phyloP scores from a whole-genome alignment of 64 coral and sea anemone species.

The Montipora sp. region DNA sequence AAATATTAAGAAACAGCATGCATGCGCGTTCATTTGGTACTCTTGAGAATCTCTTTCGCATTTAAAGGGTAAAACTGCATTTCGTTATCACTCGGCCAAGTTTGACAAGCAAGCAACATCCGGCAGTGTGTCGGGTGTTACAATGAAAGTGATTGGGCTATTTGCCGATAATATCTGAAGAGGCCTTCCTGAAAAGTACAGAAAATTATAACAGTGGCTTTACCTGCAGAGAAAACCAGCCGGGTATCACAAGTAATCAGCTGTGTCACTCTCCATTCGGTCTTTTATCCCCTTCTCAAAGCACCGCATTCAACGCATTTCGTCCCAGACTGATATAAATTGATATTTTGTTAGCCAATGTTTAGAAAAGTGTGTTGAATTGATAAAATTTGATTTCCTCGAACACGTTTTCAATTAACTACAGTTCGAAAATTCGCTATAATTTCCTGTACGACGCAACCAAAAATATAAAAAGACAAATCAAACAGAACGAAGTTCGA shows the following conservation, averaged over 20 bases:
- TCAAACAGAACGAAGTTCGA: neutral
- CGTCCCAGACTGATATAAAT: neutral
- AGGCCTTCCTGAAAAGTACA: neutral
- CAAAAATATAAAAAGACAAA: neutral
- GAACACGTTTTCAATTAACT: neutral
- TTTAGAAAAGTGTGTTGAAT: neutral
- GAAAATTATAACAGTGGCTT: neutral
- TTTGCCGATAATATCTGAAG: conserved; percentile 3
- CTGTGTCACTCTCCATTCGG: conserved; percentile 1
- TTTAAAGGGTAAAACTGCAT: neutral
- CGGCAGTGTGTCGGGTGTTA: neutral
- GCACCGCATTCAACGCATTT: neutral
- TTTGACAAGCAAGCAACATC: neutral
- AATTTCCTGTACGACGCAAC: neutral
- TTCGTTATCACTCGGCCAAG: neutral
- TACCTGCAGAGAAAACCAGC: neutral
- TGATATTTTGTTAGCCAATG: neutral
- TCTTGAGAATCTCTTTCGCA: neutral
- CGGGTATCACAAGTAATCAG: conserved; percentile 19
- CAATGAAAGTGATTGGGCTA: neutral
- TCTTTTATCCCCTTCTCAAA: neutral
- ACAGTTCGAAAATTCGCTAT: neutral
- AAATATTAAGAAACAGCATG: neutral
- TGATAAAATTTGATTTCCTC: neutral
- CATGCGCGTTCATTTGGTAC: too few species aligned